Conservation (phyloP, 2,888 invertebrate species). For the Dynastes tityus region DNA sequence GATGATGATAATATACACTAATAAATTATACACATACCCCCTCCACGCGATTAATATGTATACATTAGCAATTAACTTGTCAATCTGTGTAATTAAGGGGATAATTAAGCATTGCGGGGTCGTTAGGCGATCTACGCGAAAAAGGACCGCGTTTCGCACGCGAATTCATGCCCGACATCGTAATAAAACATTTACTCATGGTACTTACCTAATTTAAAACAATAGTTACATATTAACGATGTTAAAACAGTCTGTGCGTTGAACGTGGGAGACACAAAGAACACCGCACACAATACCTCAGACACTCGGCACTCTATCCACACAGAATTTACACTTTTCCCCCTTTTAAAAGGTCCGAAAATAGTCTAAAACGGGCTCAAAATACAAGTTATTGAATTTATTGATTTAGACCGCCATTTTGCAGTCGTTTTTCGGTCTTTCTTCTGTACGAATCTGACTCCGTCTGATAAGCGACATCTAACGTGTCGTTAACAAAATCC, state of each 20-base stretch:
- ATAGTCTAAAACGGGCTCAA: constrained; percentile 60
- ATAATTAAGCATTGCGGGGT: constrained; percentile 43
- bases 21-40: constrained; percentile 64
- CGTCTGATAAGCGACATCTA: constrained; percentile 46
- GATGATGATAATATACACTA: constrained; percentile 56
- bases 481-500: neutral
- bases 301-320: constrained; percentile 41
- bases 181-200: constrained; percentile 38
- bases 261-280: constrained; percentile 34
- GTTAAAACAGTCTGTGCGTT: constrained; percentile 26
- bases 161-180: constrained; percentile 34
- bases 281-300: constrained; percentile 38
- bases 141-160: neutral
- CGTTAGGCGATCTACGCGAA: constrained; percentile 19
- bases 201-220: constrained; percentile 63
- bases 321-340: constrained; percentile 54
- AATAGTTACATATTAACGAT: constrained; percentile 58
- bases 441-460: constrained; percentile 39
- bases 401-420: constrained; percentile 59
- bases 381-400: constrained; percentile 60
- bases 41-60: constrained; percentile 61
- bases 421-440: constrained; percentile 49
- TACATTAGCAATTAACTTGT: constrained; percentile 67
- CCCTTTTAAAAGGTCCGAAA: constrained; percentile 58
- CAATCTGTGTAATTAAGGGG: constrained; percentile 63